phyloP scores from a whole-genome alignment of 2,113 vertebrate species.

The Hypomesus transpacificus region DNA sequence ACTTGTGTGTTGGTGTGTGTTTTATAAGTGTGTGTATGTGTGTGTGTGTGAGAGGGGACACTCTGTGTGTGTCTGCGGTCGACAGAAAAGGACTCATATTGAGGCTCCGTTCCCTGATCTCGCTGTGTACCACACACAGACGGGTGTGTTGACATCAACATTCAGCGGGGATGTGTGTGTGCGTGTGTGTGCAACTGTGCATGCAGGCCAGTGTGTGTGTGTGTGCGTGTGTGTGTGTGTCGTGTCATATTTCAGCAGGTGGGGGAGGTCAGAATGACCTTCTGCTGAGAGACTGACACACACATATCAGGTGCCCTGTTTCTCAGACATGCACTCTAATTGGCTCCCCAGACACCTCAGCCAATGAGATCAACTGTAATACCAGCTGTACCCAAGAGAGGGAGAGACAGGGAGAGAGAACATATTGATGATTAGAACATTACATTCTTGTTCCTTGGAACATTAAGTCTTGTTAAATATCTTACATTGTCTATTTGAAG shows the following conservation, averaged over 20 bases:
- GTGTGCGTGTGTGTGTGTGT: conserved; percentile 20
- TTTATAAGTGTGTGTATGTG: too few relatives aligned
- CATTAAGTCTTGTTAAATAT: too few relatives aligned
- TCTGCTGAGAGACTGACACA: conserved; percentile 31
- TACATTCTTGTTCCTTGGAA: too few relatives aligned
- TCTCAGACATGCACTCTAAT: conserved; percentile 52
- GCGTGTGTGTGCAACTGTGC: conserved; percentile 24
- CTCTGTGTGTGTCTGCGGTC: too few relatives aligned
- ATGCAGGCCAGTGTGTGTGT: neutral
- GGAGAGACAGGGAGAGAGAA: too few relatives aligned
- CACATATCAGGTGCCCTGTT: conserved; percentile 57
- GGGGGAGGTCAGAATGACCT: conserved; percentile 55
- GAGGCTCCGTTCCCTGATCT: too few relatives aligned
- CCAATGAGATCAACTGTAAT: conserved; percentile 27
- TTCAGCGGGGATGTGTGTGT: neutral
- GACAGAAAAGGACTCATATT: too few relatives aligned
- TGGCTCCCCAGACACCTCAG: conserved; percentile 49
- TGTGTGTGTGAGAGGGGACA: too few relatives aligned
- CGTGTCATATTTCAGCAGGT: conserved; percentile 52
- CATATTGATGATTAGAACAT: too few relatives aligned
- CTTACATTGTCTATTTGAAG: too few relatives aligned
- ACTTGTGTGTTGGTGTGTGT: too few relatives aligned
- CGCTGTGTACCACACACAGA: neutral
- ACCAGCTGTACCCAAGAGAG: too few relatives aligned
- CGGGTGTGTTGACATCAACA: neutral